These are phyloP conservation scores for Discoglossus pictus DNA, from an alignment of 2,797 vertebrate genomes.

Conservation along the genomic window DNA sequence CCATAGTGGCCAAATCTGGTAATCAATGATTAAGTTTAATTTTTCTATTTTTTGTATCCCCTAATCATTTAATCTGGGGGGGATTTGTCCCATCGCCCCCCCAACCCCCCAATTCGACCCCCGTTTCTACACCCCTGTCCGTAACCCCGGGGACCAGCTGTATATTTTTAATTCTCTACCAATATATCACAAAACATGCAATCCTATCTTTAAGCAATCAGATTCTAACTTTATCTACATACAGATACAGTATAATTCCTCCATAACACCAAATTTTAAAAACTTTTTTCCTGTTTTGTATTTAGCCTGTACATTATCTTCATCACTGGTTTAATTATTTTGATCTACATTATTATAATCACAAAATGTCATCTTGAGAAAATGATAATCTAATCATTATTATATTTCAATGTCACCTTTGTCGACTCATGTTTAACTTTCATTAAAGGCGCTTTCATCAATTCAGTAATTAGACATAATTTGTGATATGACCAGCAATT, in stretches of 20 bases:
- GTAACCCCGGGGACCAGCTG: too few species aligned
- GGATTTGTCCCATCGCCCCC: too few species aligned
- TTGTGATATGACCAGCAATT: slow-evolving; percentile 62
- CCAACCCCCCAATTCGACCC: too few species aligned
- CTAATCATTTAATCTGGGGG: too few species aligned
- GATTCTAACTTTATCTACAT: slow-evolving; percentile 13
- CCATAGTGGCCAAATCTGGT: too few species aligned
- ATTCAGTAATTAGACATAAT: slow-evolving; percentile 60
- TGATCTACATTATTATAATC: slow-evolving; percentile 65
- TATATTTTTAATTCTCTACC: too few species aligned
- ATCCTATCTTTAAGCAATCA: too few species aligned
- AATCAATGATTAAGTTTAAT: too few species aligned
- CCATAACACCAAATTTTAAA: background rate
- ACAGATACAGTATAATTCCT: background rate
- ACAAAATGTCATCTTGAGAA: slow-evolving; percentile 70
- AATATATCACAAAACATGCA: too few species aligned
- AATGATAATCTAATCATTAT: slow-evolving; percentile 62
- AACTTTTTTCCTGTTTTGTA: slow-evolving; percentile 57
- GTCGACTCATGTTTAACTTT: slow-evolving; percentile 64
- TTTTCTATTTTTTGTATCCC: too few species aligned
- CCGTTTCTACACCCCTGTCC: too few species aligned
- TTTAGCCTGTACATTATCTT: slow-evolving; percentile 56
- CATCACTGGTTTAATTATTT: slow-evolving; percentile 67
- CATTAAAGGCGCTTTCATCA: slow-evolving; percentile 60
- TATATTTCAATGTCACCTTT: slow-evolving; percentile 72